phyloP scores from a whole-genome alignment of 92 coral and sea anemone species.

The Porites lobata region DNA sequence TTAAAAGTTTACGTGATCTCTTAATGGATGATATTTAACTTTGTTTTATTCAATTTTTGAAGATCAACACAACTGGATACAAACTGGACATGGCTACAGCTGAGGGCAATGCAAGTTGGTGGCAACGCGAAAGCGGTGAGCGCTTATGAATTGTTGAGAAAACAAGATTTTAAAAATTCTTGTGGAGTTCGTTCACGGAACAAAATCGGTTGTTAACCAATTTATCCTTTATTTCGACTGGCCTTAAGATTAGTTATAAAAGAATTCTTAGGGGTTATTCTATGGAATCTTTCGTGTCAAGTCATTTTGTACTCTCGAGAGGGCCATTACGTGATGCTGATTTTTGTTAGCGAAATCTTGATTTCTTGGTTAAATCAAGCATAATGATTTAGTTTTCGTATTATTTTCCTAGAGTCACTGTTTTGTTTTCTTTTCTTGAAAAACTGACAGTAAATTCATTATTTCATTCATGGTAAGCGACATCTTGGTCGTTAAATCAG shows the following conservation, averaged over 20 bases:
- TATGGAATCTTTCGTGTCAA: not conserved
- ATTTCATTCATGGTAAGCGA: not conserved
- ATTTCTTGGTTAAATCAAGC: conserved; percentile 15
- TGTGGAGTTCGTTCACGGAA: not conserved
- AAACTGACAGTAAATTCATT: not conserved
- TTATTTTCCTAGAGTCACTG: not conserved
- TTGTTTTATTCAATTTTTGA: not conserved
- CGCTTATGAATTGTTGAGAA: not conserved
- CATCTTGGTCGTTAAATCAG: not conserved
- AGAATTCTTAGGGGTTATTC: not conserved
- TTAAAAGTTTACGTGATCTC: conserved; percentile 4
- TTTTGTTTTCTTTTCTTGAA: not conserved
- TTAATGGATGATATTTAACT: not conserved
- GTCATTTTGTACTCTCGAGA: not conserved
- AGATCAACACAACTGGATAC: conserved; percentile 99
- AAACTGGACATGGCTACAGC: conserved; percentile 99
- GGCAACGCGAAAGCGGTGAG: conserved; percentile 99
- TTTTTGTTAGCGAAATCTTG: conserved; percentile 8
- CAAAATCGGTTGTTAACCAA: not conserved
- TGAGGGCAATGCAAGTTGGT: conserved; percentile 99
- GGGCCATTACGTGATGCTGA: conserved; percentile 15
- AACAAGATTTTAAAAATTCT: not conserved
- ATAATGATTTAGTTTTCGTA: not conserved
- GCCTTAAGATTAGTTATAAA: not conserved
- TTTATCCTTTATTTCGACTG: not conserved